Conservation (phyloP, 2,888 invertebrate genomes). For the Hemaris fuciformis region DNA sequence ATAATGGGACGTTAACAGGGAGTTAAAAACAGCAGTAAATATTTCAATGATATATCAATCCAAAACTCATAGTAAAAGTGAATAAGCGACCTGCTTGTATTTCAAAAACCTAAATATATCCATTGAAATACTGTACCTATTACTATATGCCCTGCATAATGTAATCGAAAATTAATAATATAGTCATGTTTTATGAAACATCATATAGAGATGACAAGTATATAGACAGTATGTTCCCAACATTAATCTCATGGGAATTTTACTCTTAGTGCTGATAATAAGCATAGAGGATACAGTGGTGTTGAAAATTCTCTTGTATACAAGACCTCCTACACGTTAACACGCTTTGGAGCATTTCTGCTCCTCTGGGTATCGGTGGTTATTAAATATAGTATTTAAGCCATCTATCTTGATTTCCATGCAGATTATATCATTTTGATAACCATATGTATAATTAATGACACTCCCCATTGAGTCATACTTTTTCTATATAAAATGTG, state of each 20-base stretch:
- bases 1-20: not conserved
- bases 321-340: too few species aligned
- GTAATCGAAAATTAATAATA: not conserved
- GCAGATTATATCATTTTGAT: not conserved
- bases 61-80: not conserved
- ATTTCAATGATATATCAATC: not conserved
- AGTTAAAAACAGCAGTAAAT: not conserved
- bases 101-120: not conserved
- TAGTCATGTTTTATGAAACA: not conserved
- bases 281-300: too few species aligned
- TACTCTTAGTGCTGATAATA: too few species aligned
- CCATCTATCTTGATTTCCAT: not conserved
- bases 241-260: too few species aligned
- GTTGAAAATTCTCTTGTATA: too few species aligned
- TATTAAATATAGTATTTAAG: too few species aligned
- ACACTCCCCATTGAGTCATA: not conserved
- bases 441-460: too few species aligned
- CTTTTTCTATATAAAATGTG: slow-evolving; percentile 4
- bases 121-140: not conserved
- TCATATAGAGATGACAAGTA: not conserved
- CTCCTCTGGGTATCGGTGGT: too few species aligned
- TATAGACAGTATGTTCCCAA: not conserved
- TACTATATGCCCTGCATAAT: not conserved
- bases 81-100: not conserved
- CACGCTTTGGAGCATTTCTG: too few species aligned